These are phyloP conservation scores for Sinelater perroti DNA, from an alignment of 2,888 invertebrate genomes.

Conservation along the genomic window DNA sequence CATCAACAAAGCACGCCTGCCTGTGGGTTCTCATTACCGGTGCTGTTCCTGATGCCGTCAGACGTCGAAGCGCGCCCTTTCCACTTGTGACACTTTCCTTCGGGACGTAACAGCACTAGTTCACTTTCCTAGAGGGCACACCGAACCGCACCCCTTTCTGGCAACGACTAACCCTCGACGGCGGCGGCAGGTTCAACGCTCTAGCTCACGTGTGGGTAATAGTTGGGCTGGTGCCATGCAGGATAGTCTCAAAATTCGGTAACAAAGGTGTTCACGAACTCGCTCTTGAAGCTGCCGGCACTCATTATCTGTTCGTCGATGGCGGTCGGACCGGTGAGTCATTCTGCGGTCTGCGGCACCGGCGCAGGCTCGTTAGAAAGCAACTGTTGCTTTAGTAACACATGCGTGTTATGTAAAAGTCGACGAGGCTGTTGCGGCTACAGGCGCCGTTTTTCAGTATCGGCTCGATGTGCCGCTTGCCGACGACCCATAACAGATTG, in stretches of 20 bases:
- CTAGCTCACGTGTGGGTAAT: constrained; percentile 26
- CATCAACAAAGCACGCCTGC: too few relatives aligned
- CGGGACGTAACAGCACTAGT: background rate
- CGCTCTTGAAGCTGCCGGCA: constrained; percentile 12
- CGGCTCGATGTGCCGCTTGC: too few relatives aligned
- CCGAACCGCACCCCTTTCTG: too few relatives aligned
- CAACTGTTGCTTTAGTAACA: too few relatives aligned
- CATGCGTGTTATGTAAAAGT: too few relatives aligned
- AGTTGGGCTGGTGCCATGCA: constrained; percentile 21
- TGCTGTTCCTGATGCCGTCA: too few relatives aligned
- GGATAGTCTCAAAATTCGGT: constrained; percentile 21
- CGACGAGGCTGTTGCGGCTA: too few relatives aligned
- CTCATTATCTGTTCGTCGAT: constrained; percentile 2
- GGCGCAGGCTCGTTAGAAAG: background rate
- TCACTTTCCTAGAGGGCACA: too few relatives aligned
- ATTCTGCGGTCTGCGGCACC: background rate
- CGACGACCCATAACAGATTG: too few relatives aligned
- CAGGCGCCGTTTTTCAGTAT: too few relatives aligned
- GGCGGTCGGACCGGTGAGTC: background rate
- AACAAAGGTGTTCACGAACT: constrained; percentile 26
- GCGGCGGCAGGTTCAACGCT: constrained; percentile 16
- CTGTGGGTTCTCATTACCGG: too few relatives aligned
- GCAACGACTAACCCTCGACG: background rate
- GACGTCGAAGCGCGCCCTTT: too few relatives aligned
- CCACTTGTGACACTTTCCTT: constrained; percentile 16